A percentile compares a stretch with the other conserved stretches of the same genome.
Evolutionary conservation across 2,113 vertebrate genomes (phyloP).

Genomic region (Heterochromis multidens): DNA sequence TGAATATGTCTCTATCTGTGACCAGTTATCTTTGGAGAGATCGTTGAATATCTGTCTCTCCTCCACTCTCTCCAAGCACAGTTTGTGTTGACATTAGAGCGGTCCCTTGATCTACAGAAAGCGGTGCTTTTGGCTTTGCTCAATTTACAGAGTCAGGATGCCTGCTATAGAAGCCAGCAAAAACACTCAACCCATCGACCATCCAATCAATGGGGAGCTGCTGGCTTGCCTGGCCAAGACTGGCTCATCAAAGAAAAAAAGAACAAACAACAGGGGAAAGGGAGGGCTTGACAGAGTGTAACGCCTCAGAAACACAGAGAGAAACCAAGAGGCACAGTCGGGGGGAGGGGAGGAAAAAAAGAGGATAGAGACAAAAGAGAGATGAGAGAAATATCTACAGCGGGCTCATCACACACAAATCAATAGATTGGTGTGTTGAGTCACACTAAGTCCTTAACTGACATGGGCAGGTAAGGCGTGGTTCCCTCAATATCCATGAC

Average conservation of each 20-base stretch:
- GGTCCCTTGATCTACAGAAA: constrained; percentile 46
- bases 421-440: constrained; percentile 38
- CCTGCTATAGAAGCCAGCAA: constrained; percentile 42
- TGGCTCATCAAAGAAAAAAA: constrained; percentile 65
- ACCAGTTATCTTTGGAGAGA: neutral
- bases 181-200: constrained; percentile 72
- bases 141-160: constrained; percentile 56
- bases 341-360: neutral
- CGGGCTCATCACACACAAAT: constrained; percentile 45
- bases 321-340: constrained; percentile 6
- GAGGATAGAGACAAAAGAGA: constrained; percentile 23
- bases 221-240: constrained; percentile 45
- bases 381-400: constrained; percentile 38
- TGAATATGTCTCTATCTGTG: constrained; percentile 29
- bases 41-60: neutral
- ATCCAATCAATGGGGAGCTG: constrained; percentile 70
- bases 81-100: constrained; percentile 29
- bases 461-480: constrained; percentile 25
- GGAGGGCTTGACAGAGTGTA: constrained; percentile 60
- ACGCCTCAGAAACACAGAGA: constrained; percentile 47
- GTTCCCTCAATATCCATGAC: neutral
- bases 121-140: constrained; percentile 50
- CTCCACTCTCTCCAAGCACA: neutral
- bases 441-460: constrained; percentile 20
- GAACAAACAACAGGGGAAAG: constrained; percentile 59